These are phyloP conservation scores for Dendrolimus punctatus DNA, from an alignment of 1,140 invertebrate genomes.

Conservation along the genomic window DNA sequence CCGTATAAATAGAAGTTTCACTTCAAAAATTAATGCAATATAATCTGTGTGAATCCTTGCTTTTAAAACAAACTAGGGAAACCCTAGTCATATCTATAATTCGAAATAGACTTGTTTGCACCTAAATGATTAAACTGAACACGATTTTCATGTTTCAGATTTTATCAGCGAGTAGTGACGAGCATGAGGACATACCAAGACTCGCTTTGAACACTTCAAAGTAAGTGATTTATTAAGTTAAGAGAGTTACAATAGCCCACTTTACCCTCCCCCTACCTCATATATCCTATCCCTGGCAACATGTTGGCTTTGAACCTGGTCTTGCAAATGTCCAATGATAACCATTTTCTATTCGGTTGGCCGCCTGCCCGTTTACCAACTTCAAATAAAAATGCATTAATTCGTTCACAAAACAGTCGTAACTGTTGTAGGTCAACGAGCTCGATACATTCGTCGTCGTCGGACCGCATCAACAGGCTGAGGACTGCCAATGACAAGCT, in stretches of 20 bases:
- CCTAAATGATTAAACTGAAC: no score
- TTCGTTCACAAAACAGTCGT: not conserved
- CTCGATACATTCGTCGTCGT: conserved; percentile 48
- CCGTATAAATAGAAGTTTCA: no score
- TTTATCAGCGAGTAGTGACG: conserved; percentile 56
- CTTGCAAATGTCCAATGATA: no score
- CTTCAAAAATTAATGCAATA: no score
- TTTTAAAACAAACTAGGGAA: no score
- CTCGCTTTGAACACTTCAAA: conserved; percentile 52
- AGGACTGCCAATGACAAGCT: conserved; percentile 46
- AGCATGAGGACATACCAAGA: conserved; percentile 49
- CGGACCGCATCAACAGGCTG: conserved; percentile 40
- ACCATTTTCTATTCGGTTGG: no score
- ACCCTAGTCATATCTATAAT: no score
- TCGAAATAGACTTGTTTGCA: no score
- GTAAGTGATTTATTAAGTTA: conserved; percentile 28
- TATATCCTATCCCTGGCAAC: no score
- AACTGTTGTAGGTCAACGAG: conserved; percentile 31
- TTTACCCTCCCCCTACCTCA: no score
- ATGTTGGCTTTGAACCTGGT: no score
- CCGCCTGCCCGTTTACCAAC: not conserved
- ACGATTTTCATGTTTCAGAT: conserved; percentile 26
- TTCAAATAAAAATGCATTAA: conserved; percentile 1
- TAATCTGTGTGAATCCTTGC: no score
- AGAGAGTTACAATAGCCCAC: not conserved